These are phyloP conservation scores for Heliothis subflexa DNA, from an alignment of 1,140 invertebrate genomes.

Conservation along the genomic window DNA sequence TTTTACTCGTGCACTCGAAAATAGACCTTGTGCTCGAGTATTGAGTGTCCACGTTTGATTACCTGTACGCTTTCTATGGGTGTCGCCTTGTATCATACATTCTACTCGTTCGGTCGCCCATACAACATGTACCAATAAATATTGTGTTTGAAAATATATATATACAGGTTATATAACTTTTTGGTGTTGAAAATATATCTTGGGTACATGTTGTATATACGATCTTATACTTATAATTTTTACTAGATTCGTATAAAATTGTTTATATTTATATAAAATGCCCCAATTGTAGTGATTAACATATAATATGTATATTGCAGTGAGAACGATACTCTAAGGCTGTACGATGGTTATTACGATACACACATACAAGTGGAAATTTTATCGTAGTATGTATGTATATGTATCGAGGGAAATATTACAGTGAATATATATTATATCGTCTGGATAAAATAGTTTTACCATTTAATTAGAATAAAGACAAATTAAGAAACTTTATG, in stretches of 20 bases:
- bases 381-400: slow-evolving; percentile 11
- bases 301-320: slow-evolving; percentile 33
- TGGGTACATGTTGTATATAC: slow-evolving; percentile 4
- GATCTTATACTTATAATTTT: slow-evolving; percentile 18
- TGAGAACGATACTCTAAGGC: slow-evolving; percentile 30
- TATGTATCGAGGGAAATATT: slow-evolving; percentile 11
- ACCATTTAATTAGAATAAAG: not conserved
- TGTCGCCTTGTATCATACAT: slow-evolving; percentile 22
- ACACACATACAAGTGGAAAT: not conserved
- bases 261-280: slow-evolving; percentile 40
- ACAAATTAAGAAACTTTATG: not conserved
- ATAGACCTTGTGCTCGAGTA: not conserved
- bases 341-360: slow-evolving; percentile 26
- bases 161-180: too few species aligned
- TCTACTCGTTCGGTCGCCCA: slow-evolving; percentile 11
- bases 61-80: slow-evolving; percentile 3
- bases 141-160: not conserved
- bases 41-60: not conserved
- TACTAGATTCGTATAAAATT: slow-evolving; percentile 37
- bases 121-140: not conserved
- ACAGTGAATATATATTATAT: slow-evolving; percentile 3
- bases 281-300: slow-evolving; percentile 39
- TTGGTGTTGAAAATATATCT: not conserved
- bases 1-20: not conserved
- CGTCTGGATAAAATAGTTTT: slow-evolving; percentile 2